Percentiles rank a stretch among this genome's conserved stretches.
Evolutionary conservation across 2,113 vertebrate genomes (phyloP).

Genomic region (Typhlomys cinereus): DNA sequence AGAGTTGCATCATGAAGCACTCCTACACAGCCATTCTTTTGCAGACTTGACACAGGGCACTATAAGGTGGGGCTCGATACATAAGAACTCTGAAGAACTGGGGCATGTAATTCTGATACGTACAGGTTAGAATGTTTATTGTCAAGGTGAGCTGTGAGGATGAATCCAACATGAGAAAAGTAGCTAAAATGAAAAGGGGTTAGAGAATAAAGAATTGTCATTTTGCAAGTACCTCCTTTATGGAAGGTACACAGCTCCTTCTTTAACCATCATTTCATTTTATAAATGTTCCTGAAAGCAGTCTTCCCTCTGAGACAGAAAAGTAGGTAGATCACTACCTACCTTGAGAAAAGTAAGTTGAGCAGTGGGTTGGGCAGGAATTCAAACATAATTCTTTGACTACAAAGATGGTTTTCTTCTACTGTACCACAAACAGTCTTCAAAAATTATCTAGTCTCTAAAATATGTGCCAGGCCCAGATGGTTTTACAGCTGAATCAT

Average conservation of each 20-base stretch:
- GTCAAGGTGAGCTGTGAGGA: neutral
- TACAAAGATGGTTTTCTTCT: slow-evolving; percentile 67
- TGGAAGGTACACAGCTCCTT: neutral
- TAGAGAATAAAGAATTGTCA: neutral
- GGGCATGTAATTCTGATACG: neutral
- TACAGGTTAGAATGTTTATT: neutral
- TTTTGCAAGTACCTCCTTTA: neutral
- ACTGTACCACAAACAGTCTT: slow-evolving; percentile 64
- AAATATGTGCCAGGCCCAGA: slow-evolving; percentile 80
- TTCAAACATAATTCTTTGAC: slow-evolving; percentile 57
- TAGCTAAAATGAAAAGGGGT: neutral
- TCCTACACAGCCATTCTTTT: rapidly evolving
- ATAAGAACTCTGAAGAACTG: neutral
- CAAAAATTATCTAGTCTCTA: slow-evolving; percentile 74
- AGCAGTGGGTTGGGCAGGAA: slow-evolving; percentile 30
- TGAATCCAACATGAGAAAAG: neutral
- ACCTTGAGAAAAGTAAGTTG: slow-evolving; percentile 51
- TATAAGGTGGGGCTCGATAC: neutral
- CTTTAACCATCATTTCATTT: neutral
- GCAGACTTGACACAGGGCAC: neutral
- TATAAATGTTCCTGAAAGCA: slow-evolving; percentile 24
- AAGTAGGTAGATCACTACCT: neutral
- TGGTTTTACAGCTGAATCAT: slow-evolving; percentile 79
- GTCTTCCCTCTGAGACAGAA: neutral
- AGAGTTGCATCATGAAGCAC: neutral